phyloP scores from a whole-genome alignment of 2,888 invertebrate genomes.

The Euzetes globulus region DNA sequence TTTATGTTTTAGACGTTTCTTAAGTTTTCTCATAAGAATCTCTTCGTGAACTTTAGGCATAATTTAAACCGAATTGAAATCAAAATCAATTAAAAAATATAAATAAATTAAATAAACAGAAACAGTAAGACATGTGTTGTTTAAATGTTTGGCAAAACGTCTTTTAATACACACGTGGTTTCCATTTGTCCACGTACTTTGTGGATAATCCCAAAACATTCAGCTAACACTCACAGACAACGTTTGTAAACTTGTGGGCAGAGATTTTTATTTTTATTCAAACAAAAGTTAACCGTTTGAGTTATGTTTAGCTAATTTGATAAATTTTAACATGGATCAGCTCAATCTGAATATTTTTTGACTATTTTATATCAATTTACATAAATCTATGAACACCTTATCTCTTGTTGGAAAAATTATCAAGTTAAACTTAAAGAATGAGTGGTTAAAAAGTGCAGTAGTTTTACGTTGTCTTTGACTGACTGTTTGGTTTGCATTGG shows the following conservation, averaged over 20 bases:
- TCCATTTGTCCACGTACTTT: background rate
- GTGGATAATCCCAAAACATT: background rate
- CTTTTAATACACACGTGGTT: conserved; percentile 16
- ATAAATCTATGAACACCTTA: no score
- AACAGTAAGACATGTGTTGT: background rate
- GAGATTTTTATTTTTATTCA: no score
- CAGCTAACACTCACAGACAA: no score
- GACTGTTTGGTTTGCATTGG: background rate
- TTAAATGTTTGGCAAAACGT: background rate
- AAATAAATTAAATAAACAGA: background rate
- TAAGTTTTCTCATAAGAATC: conserved; percentile 67
- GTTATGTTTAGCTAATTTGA: no score
- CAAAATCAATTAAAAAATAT: background rate
- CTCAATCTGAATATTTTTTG: no score
- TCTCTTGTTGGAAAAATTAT: no score
- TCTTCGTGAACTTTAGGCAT: conserved; percentile 54
- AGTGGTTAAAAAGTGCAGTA: no score
- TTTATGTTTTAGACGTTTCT: conserved; percentile 58
- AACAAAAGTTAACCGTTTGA: no score
- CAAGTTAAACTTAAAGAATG: no score
- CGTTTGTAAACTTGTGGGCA: no score
- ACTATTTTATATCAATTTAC: no score
- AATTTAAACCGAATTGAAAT: background rate
- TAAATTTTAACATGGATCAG: no score
- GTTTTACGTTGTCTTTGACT: background rate